Percentiles rank a stretch among this genome's conserved stretches.
Evolutionary conservation across 2,113 vertebrate species (phyloP).

Genomic region (Murina feae): DNA sequence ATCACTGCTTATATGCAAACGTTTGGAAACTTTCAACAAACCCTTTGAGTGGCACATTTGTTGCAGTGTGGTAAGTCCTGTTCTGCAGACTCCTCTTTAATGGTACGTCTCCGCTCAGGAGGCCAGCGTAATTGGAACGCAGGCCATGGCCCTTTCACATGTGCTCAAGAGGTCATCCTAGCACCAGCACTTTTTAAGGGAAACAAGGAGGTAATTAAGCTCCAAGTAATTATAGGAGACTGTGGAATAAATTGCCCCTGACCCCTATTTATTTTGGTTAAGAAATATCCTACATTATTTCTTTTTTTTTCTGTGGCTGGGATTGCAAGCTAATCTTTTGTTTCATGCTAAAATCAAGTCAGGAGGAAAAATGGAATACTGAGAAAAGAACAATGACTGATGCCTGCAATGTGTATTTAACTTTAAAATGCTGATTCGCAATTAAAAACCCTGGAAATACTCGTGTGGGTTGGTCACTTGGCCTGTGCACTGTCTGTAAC

Average conservation of each 20-base stretch:
- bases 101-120: not conserved
- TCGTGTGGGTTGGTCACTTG: not conserved
- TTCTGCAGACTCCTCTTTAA: slow-evolving; percentile 26
- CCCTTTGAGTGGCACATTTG: not conserved
- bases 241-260: slow-evolving; percentile 39
- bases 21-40: not conserved
- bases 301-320: slow-evolving; percentile 40
- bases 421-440: not conserved
- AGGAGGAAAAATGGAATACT: not conserved
- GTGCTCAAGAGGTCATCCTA: not conserved
- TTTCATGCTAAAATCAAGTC: slow-evolving; percentile 26
- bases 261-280: slow-evolving; percentile 13
- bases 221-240: slow-evolving; percentile 54
- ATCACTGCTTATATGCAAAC: not conserved
- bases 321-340: not conserved
- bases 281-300: slow-evolving; percentile 29
- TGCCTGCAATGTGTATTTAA: not conserved
- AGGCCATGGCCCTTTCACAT: not conserved
- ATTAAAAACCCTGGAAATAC: not conserved
- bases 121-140: not conserved
- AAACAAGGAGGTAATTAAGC: slow-evolving; percentile 59
- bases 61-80: not conserved
- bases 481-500: not conserved
- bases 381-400: not conserved
- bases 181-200: slow-evolving; percentile 47